phyloP scores from a whole-genome alignment of 2,113 vertebrate genomes.

The Chaenogobius annularis region DNA sequence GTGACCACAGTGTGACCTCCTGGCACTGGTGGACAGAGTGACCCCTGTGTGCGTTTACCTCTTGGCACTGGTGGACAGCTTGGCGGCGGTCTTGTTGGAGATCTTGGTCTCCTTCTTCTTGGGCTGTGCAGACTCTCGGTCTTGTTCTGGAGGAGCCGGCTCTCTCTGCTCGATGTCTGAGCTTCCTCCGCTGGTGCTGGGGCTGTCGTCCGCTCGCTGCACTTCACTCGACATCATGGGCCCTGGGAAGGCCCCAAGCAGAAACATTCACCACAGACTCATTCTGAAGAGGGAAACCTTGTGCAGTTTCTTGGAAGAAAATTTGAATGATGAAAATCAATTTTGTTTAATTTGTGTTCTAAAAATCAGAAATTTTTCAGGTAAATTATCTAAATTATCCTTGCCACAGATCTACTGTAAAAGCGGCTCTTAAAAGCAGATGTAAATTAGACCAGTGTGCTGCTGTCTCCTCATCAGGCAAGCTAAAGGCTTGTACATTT shows the following conservation, averaged over 20 bases:
- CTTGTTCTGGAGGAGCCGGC: slow-evolving; percentile 88
- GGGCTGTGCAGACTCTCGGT: slow-evolving; percentile 93
- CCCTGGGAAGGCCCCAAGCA: slow-evolving; percentile 44
- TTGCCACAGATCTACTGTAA: too few species aligned
- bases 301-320: too few species aligned
- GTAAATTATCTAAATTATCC: too few species aligned
- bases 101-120: slow-evolving; percentile 99
- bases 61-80: slow-evolving; percentile 98
- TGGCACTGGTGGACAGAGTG: slow-evolving; percentile 96
- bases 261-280: neutral
- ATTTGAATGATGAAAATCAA: too few species aligned
- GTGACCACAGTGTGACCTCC: slow-evolving; percentile 89
- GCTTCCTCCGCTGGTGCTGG: slow-evolving; percentile 97
- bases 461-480: too few species aligned
- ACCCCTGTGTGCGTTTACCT: slow-evolving; percentile 74
- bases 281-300: too few species aligned
- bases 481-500: too few species aligned
- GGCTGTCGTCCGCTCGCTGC: slow-evolving; percentile 96
- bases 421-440: too few species aligned
- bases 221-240: slow-evolving; percentile 97
- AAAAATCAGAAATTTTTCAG: too few species aligned
- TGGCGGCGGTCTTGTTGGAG: slow-evolving; percentile 98
- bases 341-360: too few species aligned
- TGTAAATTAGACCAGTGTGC: too few species aligned
- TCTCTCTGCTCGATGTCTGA: slow-evolving; percentile 96